These are phyloP conservation scores for Clitarchus hookeri DNA, from an alignment of 2,888 invertebrate species.

Conservation along the genomic window DNA sequence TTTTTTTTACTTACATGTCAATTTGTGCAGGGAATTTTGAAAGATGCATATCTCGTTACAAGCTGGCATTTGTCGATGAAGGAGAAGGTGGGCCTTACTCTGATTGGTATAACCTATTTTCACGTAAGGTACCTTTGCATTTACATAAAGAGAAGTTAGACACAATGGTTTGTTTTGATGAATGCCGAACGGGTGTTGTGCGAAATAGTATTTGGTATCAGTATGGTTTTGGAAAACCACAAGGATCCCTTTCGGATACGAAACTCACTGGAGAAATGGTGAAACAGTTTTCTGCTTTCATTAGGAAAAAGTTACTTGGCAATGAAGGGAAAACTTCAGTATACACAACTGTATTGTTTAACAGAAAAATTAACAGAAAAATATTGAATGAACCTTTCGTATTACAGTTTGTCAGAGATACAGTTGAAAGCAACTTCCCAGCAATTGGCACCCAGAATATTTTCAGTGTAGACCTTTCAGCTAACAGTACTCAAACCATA, in stretches of 20 bases:
- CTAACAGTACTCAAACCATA: constrained; percentile 40
- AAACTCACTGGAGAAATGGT: constrained; percentile 45
- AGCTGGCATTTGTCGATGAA: constrained; percentile 51
- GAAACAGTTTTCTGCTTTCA: constrained; percentile 45
- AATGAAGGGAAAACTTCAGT: neutral
- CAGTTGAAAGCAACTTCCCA: constrained; percentile 31
- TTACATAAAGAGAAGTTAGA: constrained; percentile 40
- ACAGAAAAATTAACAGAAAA: constrained; percentile 52
- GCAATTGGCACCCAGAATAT: constrained; percentile 27
- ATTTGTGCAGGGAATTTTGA: constrained; percentile 45
- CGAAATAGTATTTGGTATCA: constrained; percentile 56
- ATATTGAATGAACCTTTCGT: constrained; percentile 56
- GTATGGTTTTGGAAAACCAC: constrained; percentile 56
- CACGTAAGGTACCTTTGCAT: constrained; percentile 46
- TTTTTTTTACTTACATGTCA: constrained; percentile 51
- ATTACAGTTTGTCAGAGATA: constrained; percentile 44
- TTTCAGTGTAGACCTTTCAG: constrained; percentile 40
- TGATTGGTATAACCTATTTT: constrained; percentile 51
- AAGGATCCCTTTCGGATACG: constrained; percentile 51
- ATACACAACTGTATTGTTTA: constrained; percentile 40
- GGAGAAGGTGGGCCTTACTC: constrained; percentile 48
- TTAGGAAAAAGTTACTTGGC: constrained; percentile 42
- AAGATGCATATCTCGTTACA: constrained; percentile 43
- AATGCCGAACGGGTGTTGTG: constrained; percentile 52
- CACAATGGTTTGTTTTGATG: constrained; percentile 52